phyloP scores from a whole-genome alignment of 2,797 vertebrate genomes.

The Tokudaia muenninki region DNA sequence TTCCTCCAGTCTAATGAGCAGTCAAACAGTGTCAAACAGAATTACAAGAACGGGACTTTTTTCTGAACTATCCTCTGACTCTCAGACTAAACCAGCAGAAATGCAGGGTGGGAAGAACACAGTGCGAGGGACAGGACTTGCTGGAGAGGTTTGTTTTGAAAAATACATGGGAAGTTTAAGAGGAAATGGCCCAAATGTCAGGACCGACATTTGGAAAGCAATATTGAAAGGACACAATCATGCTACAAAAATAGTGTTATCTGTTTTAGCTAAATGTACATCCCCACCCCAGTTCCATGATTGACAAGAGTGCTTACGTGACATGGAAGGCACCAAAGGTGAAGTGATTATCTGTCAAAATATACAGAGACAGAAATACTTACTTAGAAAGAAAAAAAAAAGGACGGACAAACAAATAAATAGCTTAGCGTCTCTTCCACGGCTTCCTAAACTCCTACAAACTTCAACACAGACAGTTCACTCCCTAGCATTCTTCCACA shows the following conservation, averaged over 20 bases:
- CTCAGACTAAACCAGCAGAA: slow-evolving; percentile 64
- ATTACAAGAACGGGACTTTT: slow-evolving; percentile 24
- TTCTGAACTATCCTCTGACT: slow-evolving; percentile 73
- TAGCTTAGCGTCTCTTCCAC: slow-evolving; percentile 86
- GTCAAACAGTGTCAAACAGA: slow-evolving; percentile 49
- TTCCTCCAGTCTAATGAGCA: neutral
- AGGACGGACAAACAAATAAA: slow-evolving; percentile 87
- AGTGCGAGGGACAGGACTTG: neutral
- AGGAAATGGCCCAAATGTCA: slow-evolving; percentile 58
- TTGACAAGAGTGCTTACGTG: slow-evolving; percentile 82
- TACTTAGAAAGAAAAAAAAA: slow-evolving; percentile 67
- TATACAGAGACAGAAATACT: slow-evolving; percentile 82
- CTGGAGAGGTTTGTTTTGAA: neutral
- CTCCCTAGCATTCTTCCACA: slow-evolving; percentile 81
- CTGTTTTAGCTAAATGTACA: slow-evolving; percentile 85
- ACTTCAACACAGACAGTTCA: slow-evolving; percentile 88
- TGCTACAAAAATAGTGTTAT: slow-evolving; percentile 88
- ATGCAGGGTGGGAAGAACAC: neutral
- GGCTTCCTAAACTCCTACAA: slow-evolving; percentile 87
- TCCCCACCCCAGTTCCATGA: slow-evolving; percentile 83
- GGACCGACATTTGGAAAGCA: slow-evolving; percentile 74
- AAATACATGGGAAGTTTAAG: slow-evolving; percentile 59
- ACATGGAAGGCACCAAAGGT: slow-evolving; percentile 90
- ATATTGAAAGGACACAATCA: slow-evolving; percentile 80
- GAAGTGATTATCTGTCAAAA: slow-evolving; percentile 86